Conservation (phyloP, 2,113 vertebrate species). For the Nicator chloris region DNA sequence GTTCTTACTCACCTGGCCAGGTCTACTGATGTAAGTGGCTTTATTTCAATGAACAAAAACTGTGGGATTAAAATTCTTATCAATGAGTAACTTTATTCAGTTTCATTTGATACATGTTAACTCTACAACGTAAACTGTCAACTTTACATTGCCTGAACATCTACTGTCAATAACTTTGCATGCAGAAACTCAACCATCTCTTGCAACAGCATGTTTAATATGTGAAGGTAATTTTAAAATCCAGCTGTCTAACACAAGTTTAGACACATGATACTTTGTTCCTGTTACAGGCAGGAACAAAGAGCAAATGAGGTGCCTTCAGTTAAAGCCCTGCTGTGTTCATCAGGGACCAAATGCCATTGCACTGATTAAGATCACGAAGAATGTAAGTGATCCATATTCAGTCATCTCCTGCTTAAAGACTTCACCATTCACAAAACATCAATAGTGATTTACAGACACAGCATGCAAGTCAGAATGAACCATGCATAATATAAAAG, state of each 20-base stretch:
- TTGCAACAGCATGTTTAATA: neutral
- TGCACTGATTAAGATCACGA: neutral
- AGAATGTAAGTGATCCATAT: neutral
- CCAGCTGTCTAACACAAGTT: neutral
- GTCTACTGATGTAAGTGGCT: neutral
- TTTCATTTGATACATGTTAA: neutral
- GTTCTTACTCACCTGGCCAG: conserved; percentile 25
- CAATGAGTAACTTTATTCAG: neutral
- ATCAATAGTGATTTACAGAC: neutral
- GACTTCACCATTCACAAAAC: neutral
- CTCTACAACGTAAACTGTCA: neutral
- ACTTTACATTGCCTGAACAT: neutral
- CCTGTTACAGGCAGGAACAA: neutral
- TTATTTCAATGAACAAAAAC: neutral
- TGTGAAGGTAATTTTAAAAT: neutral
- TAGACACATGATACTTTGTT: neutral
- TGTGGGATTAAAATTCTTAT: neutral
- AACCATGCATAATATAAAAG: neutral
- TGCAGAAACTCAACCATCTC: neutral
- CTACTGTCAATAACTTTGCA: neutral
- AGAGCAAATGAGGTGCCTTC: neutral
- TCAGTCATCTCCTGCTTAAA: neutral
- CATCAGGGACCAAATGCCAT: neutral
- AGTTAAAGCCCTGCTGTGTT: neutral
- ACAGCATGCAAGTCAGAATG: conserved; percentile 13